These are phyloP conservation scores for Amphilophus citrinellus DNA, from an alignment of 2,113 vertebrate genomes.

Conservation along the genomic window DNA sequence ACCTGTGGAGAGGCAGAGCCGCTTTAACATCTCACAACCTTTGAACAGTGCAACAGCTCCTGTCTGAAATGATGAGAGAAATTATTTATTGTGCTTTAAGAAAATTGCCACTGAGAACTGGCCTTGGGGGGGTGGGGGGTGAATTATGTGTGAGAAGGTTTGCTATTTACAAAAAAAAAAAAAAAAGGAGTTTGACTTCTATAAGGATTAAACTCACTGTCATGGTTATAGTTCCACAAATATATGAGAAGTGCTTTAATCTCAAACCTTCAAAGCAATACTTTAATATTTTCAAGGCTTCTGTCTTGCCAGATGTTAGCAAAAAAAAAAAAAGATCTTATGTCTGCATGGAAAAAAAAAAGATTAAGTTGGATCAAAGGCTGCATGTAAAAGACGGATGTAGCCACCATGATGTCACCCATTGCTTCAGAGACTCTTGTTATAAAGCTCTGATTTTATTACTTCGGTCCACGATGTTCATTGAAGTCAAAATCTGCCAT, in stretches of 20 bases:
- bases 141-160: neutral
- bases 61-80: slow-evolving; percentile 1
- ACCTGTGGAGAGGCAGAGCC: slow-evolving; percentile 82
- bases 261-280: neutral
- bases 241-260: neutral
- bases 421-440: neutral
- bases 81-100: neutral
- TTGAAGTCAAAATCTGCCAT: neutral
- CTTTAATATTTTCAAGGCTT: neutral
- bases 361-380: neutral
- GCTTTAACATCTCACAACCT: slow-evolving; percentile 20
- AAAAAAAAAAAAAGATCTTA: neutral
- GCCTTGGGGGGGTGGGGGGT: neutral
- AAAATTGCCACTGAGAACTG: slow-evolving; percentile 5
- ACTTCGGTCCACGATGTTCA: neutral
- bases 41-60: neutral
- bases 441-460: neutral
- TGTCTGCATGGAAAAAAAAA: neutral
- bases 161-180: neutral
- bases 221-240: neutral
- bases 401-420: neutral
- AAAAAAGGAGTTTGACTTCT: neutral
- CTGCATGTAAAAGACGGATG: neutral
- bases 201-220: neutral
- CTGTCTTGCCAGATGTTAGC: neutral